phyloP scores from a whole-genome alignment of 2,797 vertebrate species.

The Hemitrygon akajei region DNA sequence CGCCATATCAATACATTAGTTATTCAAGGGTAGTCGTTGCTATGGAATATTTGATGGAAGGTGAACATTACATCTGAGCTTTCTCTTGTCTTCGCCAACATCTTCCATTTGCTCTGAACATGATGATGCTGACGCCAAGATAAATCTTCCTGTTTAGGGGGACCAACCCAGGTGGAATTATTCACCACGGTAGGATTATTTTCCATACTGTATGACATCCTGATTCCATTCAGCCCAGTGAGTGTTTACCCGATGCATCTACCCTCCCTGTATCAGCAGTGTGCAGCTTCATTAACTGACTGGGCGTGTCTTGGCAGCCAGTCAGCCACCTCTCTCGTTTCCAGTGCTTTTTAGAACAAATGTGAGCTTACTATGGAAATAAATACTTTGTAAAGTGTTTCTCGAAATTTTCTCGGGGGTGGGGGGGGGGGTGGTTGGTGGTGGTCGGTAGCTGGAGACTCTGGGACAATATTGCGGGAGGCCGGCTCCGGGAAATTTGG shows the following conservation, averaged over 20 bases:
- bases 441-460: not conserved
- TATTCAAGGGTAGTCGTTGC: not conserved
- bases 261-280: too few species aligned
- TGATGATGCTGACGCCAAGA: not conserved
- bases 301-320: too few species aligned
- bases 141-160: not conserved
- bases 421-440: too few species aligned
- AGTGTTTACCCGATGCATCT: too few species aligned
- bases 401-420: not conserved
- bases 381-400: not conserved
- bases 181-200: too few species aligned
- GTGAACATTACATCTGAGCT: not conserved
- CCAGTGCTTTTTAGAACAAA: too few species aligned
- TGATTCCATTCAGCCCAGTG: too few species aligned
- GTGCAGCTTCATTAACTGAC: too few species aligned
- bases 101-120: not conserved
- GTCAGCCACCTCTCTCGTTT: too few species aligned
- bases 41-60: not conserved
- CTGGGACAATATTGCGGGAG: not conserved
- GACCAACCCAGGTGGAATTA: too few species aligned
- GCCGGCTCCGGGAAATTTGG: not conserved
- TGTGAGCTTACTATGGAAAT: not conserved
- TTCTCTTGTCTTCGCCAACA: not conserved
- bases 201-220: too few species aligned
- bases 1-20: not conserved